Evolutionary conservation across 2,888 invertebrate species (phyloP), one percentile per base, ranked within the genome.

Genomic region (Hirtodrosophila alboralis): DNA sequence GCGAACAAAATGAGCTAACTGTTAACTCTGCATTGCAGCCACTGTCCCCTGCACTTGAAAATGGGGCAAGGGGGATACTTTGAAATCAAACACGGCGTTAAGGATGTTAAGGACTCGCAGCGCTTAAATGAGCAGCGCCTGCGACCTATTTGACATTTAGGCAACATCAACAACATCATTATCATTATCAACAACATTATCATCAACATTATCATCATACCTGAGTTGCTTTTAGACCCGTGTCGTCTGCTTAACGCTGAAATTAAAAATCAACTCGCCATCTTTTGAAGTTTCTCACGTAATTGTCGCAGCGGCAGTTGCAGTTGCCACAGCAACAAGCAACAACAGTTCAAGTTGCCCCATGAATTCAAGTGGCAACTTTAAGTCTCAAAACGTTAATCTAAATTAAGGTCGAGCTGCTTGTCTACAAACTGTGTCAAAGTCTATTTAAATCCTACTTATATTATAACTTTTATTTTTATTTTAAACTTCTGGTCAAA

Each of bases 21-120:
- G 16, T 9, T 26, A 23, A 3, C 30, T 13, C 12, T 9, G 18
- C 33, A 47, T 21, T 63, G 47, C 45, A 43, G 48, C 31, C 61
- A 37, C 41, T 60, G 62, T 53, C 48, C 66, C 30, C 64, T 51
- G 56, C 73, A 80, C 80, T 84, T 83, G 65, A 77, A 76, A 77
- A n/a, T n/a, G 74, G 60, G 72, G 63, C 77, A 63, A 58, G 72
- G 73, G 63, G 73, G 86, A 86, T 87, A 85, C 86, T 87, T 85
- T 87, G 86, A 85, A 87, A 87, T 84, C 77, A 72, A 83, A 87
- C 68, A 78, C 85, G 83, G 43, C 57, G 58, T 53, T 37, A 54
- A 58, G 59, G 43, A 53, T 57, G 57, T 49, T 53, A 57, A 63
- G 66, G 64, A 66, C 66, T 49, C 56, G 9, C 33, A 9, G 10